Evolutionary conservation across 2,113 vertebrate species (phyloP).

Genomic region (Piaya cayana): DNA sequence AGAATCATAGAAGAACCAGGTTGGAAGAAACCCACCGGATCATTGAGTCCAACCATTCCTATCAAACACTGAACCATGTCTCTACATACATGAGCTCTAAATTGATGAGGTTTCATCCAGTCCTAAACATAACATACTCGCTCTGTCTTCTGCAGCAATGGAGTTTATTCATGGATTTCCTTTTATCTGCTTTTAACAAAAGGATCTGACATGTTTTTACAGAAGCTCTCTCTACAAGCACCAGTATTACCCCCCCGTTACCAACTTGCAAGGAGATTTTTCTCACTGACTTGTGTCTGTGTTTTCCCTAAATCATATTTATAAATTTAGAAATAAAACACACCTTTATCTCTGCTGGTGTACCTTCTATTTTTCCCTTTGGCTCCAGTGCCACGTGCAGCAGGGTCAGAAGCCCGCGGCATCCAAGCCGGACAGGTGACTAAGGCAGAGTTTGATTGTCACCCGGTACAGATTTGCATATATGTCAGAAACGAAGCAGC

Average conservation of each 20-base stretch:
- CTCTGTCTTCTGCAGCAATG: not conserved
- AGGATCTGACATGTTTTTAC: not conserved
- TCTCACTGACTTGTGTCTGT: not conserved
- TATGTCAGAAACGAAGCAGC: not conserved
- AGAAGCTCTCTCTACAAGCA: not conserved
- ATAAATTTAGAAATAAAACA: not conserved
- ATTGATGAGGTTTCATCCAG: not conserved
- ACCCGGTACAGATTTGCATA: conserved; percentile 6
- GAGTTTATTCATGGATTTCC: not conserved
- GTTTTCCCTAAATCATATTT: not conserved
- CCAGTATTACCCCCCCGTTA: not conserved
- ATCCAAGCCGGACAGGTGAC: not conserved
- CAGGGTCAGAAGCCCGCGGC: not conserved
- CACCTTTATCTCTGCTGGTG: not conserved
- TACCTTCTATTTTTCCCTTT: not conserved
- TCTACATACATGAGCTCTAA: not conserved
- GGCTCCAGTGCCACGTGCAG: not conserved
- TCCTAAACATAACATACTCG: not conserved
- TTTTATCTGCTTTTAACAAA: not conserved
- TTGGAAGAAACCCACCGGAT: too few relatives aligned
- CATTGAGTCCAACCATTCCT: too few relatives aligned
- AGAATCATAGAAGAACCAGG: too few relatives aligned
- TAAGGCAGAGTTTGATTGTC: not conserved
- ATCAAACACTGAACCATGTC: too few relatives aligned
- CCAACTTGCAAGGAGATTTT: not conserved